A percentile compares a stretch with the other conserved stretches of the same genome.
These are phyloP conservation scores for Hemiprocne comata DNA, from an alignment of 2,113 vertebrate genomes.

Conservation along the genomic window DNA sequence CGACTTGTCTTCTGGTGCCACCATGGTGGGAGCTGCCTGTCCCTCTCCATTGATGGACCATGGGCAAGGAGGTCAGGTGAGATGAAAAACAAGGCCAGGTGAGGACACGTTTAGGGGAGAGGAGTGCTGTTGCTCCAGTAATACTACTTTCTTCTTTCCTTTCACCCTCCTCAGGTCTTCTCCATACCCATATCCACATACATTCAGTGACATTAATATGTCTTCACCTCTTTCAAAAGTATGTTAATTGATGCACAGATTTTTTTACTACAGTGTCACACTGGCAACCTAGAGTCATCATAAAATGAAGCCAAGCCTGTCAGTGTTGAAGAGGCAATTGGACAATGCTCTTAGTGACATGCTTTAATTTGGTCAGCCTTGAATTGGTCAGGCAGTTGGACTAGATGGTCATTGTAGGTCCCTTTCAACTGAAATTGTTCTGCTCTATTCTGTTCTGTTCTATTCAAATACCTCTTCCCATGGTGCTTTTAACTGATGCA, in stretches of 20 bases:
- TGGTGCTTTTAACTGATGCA: neutral
- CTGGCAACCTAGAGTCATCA: neutral
- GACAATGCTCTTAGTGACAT: neutral
- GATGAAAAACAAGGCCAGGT: neutral
- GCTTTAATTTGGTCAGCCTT: neutral
- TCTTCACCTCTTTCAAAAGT: neutral
- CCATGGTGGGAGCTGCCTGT: neutral
- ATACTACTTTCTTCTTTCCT: neutral
- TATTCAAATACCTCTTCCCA: rapidly evolving
- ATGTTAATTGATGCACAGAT: neutral
- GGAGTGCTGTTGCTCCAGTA: neutral
- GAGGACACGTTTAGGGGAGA: neutral
- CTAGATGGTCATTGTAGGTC: neutral
- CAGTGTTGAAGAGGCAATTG: neutral
- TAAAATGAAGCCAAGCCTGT: neutral
- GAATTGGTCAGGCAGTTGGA: neutral
- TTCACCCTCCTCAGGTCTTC: neutral
- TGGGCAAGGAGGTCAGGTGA: neutral
- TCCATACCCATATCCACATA: neutral
- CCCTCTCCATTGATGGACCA: neutral
- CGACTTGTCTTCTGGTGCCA: neutral
- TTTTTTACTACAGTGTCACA: neutral
- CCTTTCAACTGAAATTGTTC: neutral
- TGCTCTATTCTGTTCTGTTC: rapidly evolving
- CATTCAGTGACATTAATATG: neutral